Percentiles rank a stretch among this genome's conserved stretches.
These are phyloP conservation scores for Streptopelia turtur DNA, from an alignment of 2,797 vertebrate genomes.

Conservation along the genomic window DNA sequence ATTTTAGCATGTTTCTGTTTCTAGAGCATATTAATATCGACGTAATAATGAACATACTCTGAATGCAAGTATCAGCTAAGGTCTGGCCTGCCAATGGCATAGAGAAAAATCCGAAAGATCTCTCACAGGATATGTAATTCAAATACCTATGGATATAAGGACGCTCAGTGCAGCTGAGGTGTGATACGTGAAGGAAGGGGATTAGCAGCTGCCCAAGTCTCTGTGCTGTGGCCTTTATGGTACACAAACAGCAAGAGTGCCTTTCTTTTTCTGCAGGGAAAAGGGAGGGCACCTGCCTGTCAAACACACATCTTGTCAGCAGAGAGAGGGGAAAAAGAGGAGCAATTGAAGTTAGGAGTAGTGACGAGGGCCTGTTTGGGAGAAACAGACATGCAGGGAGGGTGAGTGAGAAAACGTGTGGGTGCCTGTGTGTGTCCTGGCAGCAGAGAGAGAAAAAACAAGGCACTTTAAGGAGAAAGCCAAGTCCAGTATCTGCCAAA, in stretches of 20 bases:
- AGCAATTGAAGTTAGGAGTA: not conserved
- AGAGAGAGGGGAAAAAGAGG: not conserved
- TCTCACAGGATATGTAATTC: not conserved
- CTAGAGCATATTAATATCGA: fast-evolving
- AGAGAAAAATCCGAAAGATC: not conserved
- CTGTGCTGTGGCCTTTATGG: not conserved
- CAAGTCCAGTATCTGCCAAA: conserved; percentile 3
- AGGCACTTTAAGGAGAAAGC: not conserved
- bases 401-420: not conserved
- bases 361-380: not conserved
- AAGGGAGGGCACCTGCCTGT: not conserved
- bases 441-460: not conserved
- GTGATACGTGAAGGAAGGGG: not conserved
- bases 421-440: conserved; percentile 33
- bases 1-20: not conserved
- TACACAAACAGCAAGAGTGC: not conserved
- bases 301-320: not conserved
- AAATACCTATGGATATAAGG: not conserved
- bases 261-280: not conserved
- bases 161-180: not conserved
- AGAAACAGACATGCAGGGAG: not conserved
- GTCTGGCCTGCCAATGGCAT: not conserved
- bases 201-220: not conserved
- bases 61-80: not conserved
- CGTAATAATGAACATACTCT: not conserved